phyloP scores from a whole-genome alignment of 2,888 invertebrate species.

The Pherbina coryleti region DNA sequence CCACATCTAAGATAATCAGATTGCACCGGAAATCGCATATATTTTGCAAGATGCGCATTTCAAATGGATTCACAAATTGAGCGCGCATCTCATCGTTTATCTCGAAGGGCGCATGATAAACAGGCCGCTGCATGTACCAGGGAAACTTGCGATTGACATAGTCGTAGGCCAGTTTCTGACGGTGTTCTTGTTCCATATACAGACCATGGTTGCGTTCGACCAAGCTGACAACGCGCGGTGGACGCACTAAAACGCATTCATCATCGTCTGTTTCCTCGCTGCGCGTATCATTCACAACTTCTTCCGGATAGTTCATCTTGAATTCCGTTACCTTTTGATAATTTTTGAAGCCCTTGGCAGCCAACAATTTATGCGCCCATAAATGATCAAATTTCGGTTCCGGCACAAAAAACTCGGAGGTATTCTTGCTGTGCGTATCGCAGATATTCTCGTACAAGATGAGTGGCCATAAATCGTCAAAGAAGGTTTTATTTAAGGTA shows the following conservation, averaged over 20 bases:
- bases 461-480: constrained; percentile 60
- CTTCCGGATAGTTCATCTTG: constrained; percentile 38
- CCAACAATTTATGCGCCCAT: constrained; percentile 55
- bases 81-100: constrained; percentile 47
- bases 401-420: constrained; percentile 52
- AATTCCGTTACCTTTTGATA: constrained; percentile 52
- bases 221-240: constrained; percentile 47
- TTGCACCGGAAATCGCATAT: constrained; percentile 54
- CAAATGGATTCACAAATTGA: constrained; percentile 50
- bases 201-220: constrained; percentile 45
- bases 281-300: constrained; percentile 31
- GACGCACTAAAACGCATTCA: constrained; percentile 26
- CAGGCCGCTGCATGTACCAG: constrained; percentile 53
- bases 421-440: constrained; percentile 46
- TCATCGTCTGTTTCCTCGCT: constrained; percentile 18
- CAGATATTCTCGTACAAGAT: constrained; percentile 58
- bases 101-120: constrained; percentile 46
- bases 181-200: constrained; percentile 44
- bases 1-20: constrained; percentile 59
- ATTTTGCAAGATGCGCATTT: constrained; percentile 51
- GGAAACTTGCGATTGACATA: constrained; percentile 57
- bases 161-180: constrained; percentile 55
- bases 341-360: constrained; percentile 50
- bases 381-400: constrained; percentile 50
- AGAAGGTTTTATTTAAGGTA: constrained; percentile 47